A percentile compares a stretch with the other conserved stretches of the same genome.
Conservation (phyloP, 1,140 invertebrate species). For the Tigriopus japonicus region DNA sequence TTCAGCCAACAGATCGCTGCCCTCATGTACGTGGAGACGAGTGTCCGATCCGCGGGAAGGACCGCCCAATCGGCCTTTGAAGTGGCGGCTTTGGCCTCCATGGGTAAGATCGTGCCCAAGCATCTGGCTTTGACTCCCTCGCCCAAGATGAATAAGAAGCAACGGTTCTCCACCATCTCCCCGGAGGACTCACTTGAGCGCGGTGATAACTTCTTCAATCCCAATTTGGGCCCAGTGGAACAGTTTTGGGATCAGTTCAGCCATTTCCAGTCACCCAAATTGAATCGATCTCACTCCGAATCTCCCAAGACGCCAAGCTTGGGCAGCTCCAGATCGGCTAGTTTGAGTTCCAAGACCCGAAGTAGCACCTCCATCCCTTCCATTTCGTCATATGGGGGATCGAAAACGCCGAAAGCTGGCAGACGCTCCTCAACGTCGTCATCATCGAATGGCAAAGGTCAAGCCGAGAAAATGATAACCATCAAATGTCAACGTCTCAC, state of each 20-base stretch:
- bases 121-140: background rate
- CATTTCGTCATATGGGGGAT: background rate
- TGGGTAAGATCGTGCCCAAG: background rate
- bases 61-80: constrained; percentile 1
- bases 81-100: constrained; percentile 6
- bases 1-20: constrained; percentile 8
- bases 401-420: background rate
- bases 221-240: background rate
- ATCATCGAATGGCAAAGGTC: constrained; percentile 10
- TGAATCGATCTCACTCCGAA: background rate
- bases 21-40: constrained; percentile 12
- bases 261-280: background rate
- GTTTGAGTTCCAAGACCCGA: background rate
- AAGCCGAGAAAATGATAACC: constrained; percentile 5
- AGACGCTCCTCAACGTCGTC: background rate
- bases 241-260: background rate
- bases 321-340: background rate
- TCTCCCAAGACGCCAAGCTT: background rate
- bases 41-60: background rate
- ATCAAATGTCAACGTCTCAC: constrained; percentile 13
- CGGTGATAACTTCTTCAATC: background rate
- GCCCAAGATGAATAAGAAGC: background rate
- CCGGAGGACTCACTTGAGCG: background rate
- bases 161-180: background rate
- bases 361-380: background rate